Evolutionary conservation across 2,113 vertebrate genomes (phyloP).

Genomic region (Chelonoidis abingdonii): DNA sequence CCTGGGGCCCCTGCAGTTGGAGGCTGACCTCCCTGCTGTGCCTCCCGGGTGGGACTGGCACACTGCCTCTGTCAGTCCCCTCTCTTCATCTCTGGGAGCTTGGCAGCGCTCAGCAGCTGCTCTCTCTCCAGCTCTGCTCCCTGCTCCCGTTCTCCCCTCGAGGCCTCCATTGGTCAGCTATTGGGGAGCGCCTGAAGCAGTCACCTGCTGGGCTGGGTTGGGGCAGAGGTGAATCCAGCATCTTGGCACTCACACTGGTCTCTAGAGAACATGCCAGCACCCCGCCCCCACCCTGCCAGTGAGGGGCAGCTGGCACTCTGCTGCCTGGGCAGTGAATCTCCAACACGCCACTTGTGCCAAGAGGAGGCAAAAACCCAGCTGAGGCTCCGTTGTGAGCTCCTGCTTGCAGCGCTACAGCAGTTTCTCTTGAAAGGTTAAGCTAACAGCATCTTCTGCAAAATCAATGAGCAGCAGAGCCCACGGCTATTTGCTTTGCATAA

Average conservation of each 20-base stretch:
- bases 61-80: no score
- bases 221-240: neutral
- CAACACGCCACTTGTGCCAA: fast-evolving
- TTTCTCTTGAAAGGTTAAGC: conserved; percentile 82
- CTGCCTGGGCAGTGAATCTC: fast-evolving
- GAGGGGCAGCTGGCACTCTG: neutral
- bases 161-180: neutral
- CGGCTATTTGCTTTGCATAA: conserved; percentile 79
- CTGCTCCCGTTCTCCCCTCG: no score
- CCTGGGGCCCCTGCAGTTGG: neutral
- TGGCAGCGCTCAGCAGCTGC: no score
- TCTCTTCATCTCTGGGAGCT: no score
- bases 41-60: no score
- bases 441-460: conserved; percentile 80
- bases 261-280: neutral
- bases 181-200: neutral
- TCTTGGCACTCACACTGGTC: neutral
- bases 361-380: neutral
- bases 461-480: conserved; percentile 71
- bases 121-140: no score
- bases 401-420: conserved; percentile 39
- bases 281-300: no score
- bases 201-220: neutral
- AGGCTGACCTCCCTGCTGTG: no score
- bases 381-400: neutral